These are phyloP conservation scores for Strigamia maritima DNA, from an alignment of 2,888 invertebrate species.

Conservation along the genomic window DNA sequence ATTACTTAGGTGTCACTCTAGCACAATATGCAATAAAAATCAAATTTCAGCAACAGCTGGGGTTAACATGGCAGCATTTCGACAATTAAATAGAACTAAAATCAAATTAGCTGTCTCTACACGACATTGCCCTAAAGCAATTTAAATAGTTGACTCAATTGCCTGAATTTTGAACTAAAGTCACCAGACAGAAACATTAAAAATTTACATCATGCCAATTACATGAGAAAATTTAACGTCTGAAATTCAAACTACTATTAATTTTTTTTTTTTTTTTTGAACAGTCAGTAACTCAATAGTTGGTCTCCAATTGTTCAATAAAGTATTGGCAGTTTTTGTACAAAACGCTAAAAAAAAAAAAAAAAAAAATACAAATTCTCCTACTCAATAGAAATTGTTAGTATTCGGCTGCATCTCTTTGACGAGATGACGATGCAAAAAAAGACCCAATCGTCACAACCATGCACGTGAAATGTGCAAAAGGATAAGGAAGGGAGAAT, in stretches of 20 bases:
- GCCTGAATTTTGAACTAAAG: not conserved
- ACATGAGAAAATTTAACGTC: not conserved
- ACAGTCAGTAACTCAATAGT: not conserved
- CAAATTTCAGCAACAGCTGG: not conserved
- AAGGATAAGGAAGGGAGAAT: not conserved
- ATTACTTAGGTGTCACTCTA: not conserved
- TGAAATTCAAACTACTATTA: not conserved
- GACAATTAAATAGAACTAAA: not conserved
- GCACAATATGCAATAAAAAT: not conserved
- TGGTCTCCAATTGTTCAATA: not conserved
- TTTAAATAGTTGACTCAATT: not conserved
- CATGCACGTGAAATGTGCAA: slow-evolving; percentile 9
- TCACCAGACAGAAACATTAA: not conserved
- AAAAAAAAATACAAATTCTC: not conserved
- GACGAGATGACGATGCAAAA: slow-evolving; percentile 19
- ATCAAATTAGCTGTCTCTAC: not conserved
- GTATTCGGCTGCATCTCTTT: not conserved
- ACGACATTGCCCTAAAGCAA: not conserved
- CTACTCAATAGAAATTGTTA: not conserved
- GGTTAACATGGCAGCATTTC: not conserved
- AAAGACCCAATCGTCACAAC: slow-evolving; percentile 1
- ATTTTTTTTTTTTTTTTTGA: not conserved
- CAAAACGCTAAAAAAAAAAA: not conserved
- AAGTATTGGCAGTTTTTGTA: not conserved
- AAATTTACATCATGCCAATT: not conserved